Evolutionary conservation across 2,113 vertebrate species (phyloP).

Genomic region (Oostethus manadensis): DNA sequence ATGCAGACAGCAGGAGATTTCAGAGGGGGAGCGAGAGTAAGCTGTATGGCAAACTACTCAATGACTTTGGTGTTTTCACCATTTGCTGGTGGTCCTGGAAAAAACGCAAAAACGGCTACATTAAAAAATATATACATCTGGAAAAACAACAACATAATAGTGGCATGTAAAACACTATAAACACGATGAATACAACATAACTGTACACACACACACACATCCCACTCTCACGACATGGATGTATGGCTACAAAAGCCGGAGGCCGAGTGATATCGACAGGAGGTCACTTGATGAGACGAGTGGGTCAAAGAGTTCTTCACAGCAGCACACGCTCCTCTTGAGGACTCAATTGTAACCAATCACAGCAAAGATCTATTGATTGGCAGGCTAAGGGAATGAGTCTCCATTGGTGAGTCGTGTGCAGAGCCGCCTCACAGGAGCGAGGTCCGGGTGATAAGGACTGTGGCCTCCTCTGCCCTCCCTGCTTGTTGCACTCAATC

Average conservation of each 20-base stretch:
- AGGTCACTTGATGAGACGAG: constrained; percentile 28
- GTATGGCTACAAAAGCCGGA: constrained; percentile 2
- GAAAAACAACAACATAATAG: too few relatives aligned
- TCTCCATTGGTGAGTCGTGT: constrained; percentile 15
- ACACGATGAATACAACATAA: too few relatives aligned
- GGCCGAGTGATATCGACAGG: constrained; percentile 6
- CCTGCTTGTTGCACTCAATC: constrained; percentile 34
- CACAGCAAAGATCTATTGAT: constrained; percentile 65
- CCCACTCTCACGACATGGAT: not conserved
- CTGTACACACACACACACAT: not conserved
- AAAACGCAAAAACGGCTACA: too few relatives aligned
- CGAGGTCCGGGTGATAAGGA: constrained; percentile 47
- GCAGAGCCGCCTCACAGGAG: constrained; percentile 6
- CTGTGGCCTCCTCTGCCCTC: constrained; percentile 19
- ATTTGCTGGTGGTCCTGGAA: too few relatives aligned
- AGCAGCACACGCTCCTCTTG: constrained; percentile 20
- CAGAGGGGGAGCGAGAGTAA: too few relatives aligned
- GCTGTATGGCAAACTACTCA: too few relatives aligned
- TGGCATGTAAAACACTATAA: too few relatives aligned
- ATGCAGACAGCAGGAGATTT: too few relatives aligned
- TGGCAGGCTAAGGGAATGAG: constrained; percentile 36
- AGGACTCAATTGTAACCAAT: constrained; percentile 56
- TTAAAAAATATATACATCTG: too few relatives aligned
- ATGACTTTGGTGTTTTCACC: too few relatives aligned
- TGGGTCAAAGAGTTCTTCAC: constrained; percentile 25